Percentiles rank a stretch among this genome's conserved stretches.
Evolutionary conservation across 2,797 vertebrate species (phyloP).

Genomic region (Ceryle rudis): DNA sequence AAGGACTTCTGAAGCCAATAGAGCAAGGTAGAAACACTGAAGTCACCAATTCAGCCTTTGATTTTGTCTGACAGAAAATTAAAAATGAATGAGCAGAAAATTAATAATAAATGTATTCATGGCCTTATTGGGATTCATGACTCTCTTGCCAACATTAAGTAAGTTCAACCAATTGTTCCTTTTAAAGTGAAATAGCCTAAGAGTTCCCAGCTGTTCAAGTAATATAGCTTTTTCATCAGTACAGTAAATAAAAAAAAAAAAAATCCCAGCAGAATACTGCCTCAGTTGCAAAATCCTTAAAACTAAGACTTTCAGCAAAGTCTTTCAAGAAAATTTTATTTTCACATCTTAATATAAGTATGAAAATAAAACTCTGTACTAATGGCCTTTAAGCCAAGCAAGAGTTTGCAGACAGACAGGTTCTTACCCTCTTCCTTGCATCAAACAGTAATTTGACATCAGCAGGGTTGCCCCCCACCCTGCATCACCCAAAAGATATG

Average conservation of each 20-base stretch:
- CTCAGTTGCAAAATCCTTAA: background rate
- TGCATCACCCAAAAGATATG: background rate
- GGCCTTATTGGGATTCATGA: conserved; percentile 77
- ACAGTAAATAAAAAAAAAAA: background rate
- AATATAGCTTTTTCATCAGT: background rate
- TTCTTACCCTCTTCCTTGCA: background rate
- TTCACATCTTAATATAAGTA: background rate
- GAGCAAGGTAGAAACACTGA: conserved; percentile 72
- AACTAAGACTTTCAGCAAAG: background rate
- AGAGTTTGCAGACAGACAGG: background rate
- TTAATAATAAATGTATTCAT: conserved; percentile 82
- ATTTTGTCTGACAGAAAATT: conserved; percentile 77
- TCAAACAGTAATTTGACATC: background rate
- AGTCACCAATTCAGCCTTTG: conserved; percentile 75
- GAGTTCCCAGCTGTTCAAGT: background rate
- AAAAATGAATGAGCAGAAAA: conserved; percentile 79
- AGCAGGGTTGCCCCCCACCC: background rate
- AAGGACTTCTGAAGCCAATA: conserved; percentile 75
- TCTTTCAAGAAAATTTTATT: background rate
- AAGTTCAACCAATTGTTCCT: conserved; percentile 49
- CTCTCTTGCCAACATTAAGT: conserved; percentile 59
- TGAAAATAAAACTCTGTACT: background rate
- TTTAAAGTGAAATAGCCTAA: conserved; percentile 29
- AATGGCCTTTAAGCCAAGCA: background rate
- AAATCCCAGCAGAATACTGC: background rate